Conservation (phyloP, 2,888 invertebrate genomes). For the Diaprepes abbreviatus region DNA sequence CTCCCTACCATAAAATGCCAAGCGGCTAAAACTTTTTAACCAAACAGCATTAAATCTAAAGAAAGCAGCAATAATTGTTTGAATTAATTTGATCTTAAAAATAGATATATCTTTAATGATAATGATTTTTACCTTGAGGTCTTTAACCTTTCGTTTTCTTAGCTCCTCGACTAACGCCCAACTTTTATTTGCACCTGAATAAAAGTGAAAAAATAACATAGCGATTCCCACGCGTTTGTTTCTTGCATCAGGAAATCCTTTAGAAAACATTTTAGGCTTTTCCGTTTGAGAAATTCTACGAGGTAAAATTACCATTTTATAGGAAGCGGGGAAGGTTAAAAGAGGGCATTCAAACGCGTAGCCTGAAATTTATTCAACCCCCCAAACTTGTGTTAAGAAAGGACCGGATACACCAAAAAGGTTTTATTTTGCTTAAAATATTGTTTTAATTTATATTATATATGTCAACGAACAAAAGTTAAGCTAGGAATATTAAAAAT, state of each 20-base stretch:
- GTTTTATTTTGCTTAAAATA: no score
- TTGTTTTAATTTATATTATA: no score
- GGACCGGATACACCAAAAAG: no score
- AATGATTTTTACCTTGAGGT: neutral
- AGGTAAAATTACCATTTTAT: neutral
- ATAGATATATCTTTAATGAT: neutral
- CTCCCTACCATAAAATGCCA: neutral
- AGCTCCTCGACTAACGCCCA: no score
- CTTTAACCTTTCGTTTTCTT: neutral
- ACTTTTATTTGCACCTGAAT: neutral
- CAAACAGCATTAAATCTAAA: neutral
- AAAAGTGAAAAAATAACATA: neutral
- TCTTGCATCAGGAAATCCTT: conserved; percentile 1
- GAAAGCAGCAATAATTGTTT: neutral
- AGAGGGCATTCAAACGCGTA: neutral
- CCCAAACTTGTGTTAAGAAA: no score
- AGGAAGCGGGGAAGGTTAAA: neutral
- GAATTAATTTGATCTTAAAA: neutral
- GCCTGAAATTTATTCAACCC: neutral
- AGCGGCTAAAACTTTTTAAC: neutral
- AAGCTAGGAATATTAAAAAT: no score
- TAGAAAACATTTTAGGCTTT: conserved; percentile 8
- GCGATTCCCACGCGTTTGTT: neutral
- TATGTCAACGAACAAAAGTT: no score
- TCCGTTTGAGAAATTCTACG: conserved; percentile 17